Base-by-base conservation (phyloP, 2,113 vertebrate species). In the Cyprichromis sp. region DNA sequence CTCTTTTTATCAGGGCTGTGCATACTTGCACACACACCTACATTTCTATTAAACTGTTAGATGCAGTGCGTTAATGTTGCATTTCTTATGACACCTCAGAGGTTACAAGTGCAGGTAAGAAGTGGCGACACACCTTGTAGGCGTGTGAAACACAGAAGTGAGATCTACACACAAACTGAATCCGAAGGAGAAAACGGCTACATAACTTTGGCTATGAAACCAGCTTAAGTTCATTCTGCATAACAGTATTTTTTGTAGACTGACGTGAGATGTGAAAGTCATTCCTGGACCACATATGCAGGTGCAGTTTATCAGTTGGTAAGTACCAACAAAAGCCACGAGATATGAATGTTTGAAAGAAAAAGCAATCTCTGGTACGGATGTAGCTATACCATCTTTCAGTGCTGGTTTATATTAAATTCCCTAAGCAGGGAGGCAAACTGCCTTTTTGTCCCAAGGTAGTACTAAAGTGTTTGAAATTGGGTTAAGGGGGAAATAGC, bases 401-500 rank as follows among this genome's bases (percentile, higher is more conserved):
- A 94, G 81, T 88, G 85, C 81, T 86, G 90, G 86, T 87, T 94
- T 92, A 91, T 94, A 95, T 96, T 94, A 94, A 95, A 95, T 95
- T 94, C 90, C 84, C 90, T 93, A 92, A 95, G 91, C 89, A 90
- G 86, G 66, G 26, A 95, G 86, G 91, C 85, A 95, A 95, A 93
- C 90, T 94, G 93, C 88, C 93, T 81, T 94, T 95, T 94, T 90
- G 92, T 96, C 94, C 94, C 93, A 90, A 92, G 93, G 91, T 90
- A 92, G 90, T 87, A 76, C 89, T 96, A 93, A 96, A 97, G 95
- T 94, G 95, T 95, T 95, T 94, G 81, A 92, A 96, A 97, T 96
- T 95, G 93, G 91, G 95, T 97, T 97, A 96, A 95, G 95, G 90
- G 93, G 94, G 95, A 95, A 95, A 96, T 94, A 94, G 93, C 89